Conservation (phyloP, 2,797 vertebrate species). For the Atherinosoma microstoma region DNA sequence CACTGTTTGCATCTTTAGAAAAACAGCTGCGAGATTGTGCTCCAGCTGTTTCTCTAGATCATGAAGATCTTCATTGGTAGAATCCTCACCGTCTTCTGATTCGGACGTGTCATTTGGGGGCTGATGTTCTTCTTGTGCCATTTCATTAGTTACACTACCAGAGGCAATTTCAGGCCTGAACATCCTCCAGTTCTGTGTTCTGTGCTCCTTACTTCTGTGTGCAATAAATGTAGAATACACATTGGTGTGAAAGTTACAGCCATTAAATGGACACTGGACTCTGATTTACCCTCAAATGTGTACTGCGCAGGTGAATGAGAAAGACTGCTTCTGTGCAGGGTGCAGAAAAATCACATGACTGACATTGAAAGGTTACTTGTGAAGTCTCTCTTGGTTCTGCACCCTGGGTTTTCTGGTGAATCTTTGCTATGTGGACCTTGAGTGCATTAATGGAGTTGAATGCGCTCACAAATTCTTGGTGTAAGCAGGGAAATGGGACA, state of each 20-base stretch:
- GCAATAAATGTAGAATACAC: not conserved
- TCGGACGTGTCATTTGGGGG: not conserved
- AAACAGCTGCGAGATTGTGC: not conserved
- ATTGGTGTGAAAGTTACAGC: not conserved
- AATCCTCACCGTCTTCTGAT: not conserved
- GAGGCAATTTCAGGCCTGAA: not conserved
- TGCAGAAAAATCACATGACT: no score
- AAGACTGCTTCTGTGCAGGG: not conserved
- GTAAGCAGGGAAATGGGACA: conserved; percentile 1
- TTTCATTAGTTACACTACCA: not conserved
- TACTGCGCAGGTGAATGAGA: not conserved
- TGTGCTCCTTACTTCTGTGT: not conserved
- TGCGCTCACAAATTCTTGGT: not conserved
- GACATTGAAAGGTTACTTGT: no score
- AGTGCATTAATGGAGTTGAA: not conserved
- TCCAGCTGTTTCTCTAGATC: not conserved
- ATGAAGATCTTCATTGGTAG: not conserved
- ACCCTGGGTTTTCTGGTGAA: no score
- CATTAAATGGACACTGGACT: conserved; percentile 1
- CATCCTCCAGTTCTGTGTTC: not conserved
- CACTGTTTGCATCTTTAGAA: conserved; percentile 20
- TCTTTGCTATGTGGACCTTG: no score
- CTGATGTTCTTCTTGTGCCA: not conserved
- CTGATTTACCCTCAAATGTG: conserved; percentile 4
- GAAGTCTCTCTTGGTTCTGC: no score